A percentile compares a stretch with the other conserved stretches of the same genome.
These are phyloP conservation scores for Pseudotriccus pelzelni DNA, from an alignment of 2,797 vertebrate species.

Conservation along the genomic window DNA sequence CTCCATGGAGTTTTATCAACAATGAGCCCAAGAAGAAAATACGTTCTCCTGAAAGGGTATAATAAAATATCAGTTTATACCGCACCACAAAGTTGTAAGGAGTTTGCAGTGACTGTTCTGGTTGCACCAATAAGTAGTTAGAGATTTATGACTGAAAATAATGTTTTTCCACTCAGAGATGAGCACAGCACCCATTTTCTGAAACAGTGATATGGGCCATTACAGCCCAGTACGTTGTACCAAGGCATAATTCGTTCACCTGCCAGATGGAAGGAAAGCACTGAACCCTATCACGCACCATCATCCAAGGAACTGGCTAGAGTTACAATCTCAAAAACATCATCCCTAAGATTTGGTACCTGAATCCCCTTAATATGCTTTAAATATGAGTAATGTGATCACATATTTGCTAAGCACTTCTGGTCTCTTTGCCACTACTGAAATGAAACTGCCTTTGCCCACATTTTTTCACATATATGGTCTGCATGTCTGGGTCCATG, in stretches of 20 bases:
- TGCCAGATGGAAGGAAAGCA: not conserved
- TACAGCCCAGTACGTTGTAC: not conserved
- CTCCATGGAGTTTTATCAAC: not conserved
- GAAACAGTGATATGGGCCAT: not conserved
- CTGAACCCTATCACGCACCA: not conserved
- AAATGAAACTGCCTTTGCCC: not conserved
- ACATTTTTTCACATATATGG: fast-evolving
- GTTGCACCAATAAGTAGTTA: not conserved
- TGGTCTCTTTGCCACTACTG: fast-evolving
- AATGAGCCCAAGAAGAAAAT: not conserved
- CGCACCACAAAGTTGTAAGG: not conserved
- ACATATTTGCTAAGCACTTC: not conserved
- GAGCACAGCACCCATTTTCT: not conserved
- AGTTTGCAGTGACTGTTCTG: not conserved
- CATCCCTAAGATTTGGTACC: not conserved
- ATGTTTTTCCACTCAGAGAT: not conserved
- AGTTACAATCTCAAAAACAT: not conserved
- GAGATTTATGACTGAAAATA: not conserved
- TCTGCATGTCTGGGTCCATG: not conserved
- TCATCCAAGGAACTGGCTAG: not conserved
- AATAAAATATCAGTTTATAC: not conserved
- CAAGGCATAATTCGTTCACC: fast-evolving
- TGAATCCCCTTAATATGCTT: not conserved
- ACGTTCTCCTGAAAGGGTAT: not conserved
- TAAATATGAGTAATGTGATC: not conserved